Conservation (phyloP, 2,113 vertebrate species). For the Epinephelus cyanopodus region DNA sequence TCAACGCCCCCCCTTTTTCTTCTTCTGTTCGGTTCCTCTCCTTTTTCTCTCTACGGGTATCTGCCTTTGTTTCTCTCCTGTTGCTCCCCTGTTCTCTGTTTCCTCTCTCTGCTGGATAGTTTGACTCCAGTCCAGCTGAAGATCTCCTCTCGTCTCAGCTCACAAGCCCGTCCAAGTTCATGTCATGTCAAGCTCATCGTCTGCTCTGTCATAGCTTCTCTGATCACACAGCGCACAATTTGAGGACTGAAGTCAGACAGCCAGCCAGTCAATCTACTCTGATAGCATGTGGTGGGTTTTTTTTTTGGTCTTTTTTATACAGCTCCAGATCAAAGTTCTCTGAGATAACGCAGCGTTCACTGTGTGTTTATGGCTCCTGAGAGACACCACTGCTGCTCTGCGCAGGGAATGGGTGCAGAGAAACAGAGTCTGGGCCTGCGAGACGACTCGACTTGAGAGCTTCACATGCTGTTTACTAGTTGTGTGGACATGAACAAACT, state of each 20-base stretch:
- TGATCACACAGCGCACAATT: background rate
- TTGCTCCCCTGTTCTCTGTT: background rate
- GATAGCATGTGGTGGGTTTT: conserved; percentile 37
- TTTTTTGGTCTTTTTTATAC: conserved; percentile 69
- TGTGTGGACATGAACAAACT: conserved; percentile 9
- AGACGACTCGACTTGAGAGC: background rate
- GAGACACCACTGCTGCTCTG: conserved; percentile 25
- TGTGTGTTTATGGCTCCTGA: conserved; percentile 73
- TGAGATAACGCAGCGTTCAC: conserved; percentile 72
- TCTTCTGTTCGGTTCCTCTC: background rate
- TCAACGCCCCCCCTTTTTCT: conserved; percentile 24
- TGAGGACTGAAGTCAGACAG: conserved; percentile 20
- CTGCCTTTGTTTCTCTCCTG: background rate
- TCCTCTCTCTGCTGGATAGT: background rate
- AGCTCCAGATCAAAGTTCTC: conserved; percentile 82
- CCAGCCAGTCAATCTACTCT: conserved; percentile 19
- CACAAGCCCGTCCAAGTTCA: conserved; percentile 25
- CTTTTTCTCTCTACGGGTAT: background rate
- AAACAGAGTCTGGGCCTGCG: conserved; percentile 29
- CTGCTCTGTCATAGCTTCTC: conserved; percentile 15
- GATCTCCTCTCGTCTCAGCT: conserved; percentile 25
- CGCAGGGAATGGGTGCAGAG: conserved; percentile 29
- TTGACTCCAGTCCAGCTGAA: conserved; percentile 64
- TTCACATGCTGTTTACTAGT: background rate
- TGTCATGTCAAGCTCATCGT: conserved; percentile 27